Evolutionary conservation across 2,797 vertebrate species (phyloP).

Genomic region (Rhynchotus rufescens): DNA sequence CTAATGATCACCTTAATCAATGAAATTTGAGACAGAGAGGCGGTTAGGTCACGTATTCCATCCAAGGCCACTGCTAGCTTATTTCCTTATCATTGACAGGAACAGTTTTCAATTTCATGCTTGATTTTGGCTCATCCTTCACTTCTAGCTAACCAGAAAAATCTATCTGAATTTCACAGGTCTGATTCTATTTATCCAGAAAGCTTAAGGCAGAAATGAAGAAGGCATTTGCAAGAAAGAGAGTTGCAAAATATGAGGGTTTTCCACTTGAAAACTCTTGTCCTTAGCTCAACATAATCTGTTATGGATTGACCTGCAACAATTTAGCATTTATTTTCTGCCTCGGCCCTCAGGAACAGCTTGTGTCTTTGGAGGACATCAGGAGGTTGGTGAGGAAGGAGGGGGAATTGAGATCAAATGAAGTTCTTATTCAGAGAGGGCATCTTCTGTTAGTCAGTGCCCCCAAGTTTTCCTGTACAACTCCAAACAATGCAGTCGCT

Average conservation of each 20-base stretch:
- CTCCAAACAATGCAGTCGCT: fast-evolving
- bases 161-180: conserved; percentile 1
- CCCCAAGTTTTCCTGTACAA: background rate
- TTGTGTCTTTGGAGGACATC: background rate
- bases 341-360: background rate
- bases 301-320: background rate
- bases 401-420: background rate
- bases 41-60: background rate
- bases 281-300: background rate
- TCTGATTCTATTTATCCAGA: background rate
- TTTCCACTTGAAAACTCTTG: background rate
- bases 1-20: conserved; percentile 25
- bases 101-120: conserved; percentile 50
- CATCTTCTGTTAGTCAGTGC: background rate
- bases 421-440: background rate
- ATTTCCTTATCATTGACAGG: conserved; percentile 32
- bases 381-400: background rate
- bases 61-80: background rate
- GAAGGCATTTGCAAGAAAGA: background rate
- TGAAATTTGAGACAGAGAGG: background rate
- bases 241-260: background rate
- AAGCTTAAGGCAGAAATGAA: background rate
- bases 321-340: background rate
- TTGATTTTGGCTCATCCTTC: conserved; percentile 38
- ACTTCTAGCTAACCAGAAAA: background rate